Base-by-base conservation (phyloP, 2,888 invertebrate species). In the Pterobdella sp. region DNA sequence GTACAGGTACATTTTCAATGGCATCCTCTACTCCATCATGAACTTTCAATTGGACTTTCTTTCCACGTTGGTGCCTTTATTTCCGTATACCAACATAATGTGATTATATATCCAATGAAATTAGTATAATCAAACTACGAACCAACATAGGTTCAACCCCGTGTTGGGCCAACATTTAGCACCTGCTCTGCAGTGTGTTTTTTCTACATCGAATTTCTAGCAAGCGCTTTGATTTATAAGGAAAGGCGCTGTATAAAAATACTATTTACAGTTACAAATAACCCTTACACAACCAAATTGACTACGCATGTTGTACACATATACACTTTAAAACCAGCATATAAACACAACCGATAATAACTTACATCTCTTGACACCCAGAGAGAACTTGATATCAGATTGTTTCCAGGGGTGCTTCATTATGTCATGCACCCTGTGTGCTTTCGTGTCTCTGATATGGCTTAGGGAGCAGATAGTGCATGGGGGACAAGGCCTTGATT, bases 381-480 rank as follows among this genome's bases (percentile, higher is more conserved):
- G 85, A 72, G 94, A 95, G 80, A 94, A 95, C 84, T 85, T 96
- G 72, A 89, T 92, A 0, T 89, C 92, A 36, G 98, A 98, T 85
- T 92, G 94, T 75, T 92, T 95, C 82, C 93, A 94, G 76, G 98
- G 96, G 22, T 93, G 92, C 84, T 92, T 96, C 84, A 95, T 98
- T 49, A 95, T 98, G 18, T 91, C 92, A 1, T 94, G 96, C 82
- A 97, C 97, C 1, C 84, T 97, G 74, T 91, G 94, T 82, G 92
- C 93, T 0, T 98, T 98, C 82, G 95, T 98, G 79, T 94, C 95
- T 4, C 85, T 97, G 67, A 93, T 98, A 2, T 98, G 98, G 97
- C 86, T 98, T 68, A 86, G 97, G 77, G 98, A 98, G 84, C 98
- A 98, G 85, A 96, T 98, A 75, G 87, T 97, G 80, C 93, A 95